These are phyloP conservation scores for Urocitellus parryii DNA, from an alignment of 2,113 vertebrate species.

Conservation along the genomic window DNA sequence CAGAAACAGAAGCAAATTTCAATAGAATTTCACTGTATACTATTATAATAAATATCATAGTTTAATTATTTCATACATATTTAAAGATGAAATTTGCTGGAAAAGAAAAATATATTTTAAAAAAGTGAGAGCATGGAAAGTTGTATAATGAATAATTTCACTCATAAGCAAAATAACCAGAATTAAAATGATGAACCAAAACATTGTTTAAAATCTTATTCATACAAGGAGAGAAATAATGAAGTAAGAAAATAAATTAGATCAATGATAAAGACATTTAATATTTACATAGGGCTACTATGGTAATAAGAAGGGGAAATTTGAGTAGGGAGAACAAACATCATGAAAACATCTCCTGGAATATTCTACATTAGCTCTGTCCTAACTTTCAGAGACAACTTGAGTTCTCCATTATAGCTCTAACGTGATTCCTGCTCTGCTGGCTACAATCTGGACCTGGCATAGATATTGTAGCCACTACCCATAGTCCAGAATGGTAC, in stretches of 20 bases:
- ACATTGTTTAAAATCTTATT: not conserved
- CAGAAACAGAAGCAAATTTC: not conserved
- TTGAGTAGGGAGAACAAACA: not conserved
- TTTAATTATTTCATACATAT: not conserved
- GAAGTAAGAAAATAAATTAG: not conserved
- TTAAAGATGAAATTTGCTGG: not conserved
- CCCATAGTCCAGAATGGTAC: not conserved
- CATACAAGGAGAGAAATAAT: not conserved
- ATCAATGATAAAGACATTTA: not conserved
- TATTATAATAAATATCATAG: not conserved
- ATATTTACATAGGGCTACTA: not conserved
- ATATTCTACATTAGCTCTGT: not conserved
- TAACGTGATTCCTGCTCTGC: not conserved
- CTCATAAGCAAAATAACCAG: not conserved
- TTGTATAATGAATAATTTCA: not conserved
- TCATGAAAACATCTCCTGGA: not conserved
- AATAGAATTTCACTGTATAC: slow-evolving; percentile 21
- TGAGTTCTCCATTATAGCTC: not conserved
- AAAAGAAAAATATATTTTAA: not conserved
- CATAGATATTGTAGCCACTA: not conserved
- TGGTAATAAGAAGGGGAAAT: not conserved
- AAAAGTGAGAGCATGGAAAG: not conserved
- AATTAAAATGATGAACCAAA: not conserved
- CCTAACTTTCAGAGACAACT: not conserved
- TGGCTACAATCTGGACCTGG: not conserved